phyloP scores from a whole-genome alignment of 1,140 invertebrate genomes.

The Diachasma alloeum region DNA sequence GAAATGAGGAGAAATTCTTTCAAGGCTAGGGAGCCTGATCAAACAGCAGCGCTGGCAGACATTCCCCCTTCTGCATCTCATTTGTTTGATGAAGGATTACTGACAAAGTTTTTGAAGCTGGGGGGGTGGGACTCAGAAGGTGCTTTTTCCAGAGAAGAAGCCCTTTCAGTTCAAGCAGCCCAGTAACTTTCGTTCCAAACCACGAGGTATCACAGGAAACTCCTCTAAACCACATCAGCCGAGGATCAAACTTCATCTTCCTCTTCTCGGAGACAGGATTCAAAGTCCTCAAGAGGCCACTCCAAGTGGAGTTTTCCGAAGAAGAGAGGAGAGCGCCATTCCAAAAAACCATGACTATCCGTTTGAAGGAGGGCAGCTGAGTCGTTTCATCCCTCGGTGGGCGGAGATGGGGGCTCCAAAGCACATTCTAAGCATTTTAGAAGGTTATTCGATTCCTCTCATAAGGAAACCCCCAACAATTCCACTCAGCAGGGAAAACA shows the following conservation, averaged over 20 bases:
- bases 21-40: constrained; percentile 6
- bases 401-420: neutral
- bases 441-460: neutral
- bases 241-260: too few relatives aligned
- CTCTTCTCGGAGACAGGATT: neutral
- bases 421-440: neutral
- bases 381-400: neutral
- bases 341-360: neutral
- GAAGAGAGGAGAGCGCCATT: neutral
- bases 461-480: neutral
- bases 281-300: neutral
- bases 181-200: too few relatives aligned
- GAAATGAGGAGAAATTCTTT: constrained; percentile 6
- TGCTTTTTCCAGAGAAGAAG: too few relatives aligned
- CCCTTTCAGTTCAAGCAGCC: neutral
- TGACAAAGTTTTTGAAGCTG: constrained; percentile 24
- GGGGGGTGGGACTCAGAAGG: too few relatives aligned
- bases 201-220: too few relatives aligned
- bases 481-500: too few relatives aligned
- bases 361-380: neutral
- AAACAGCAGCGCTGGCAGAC: constrained; percentile 9
- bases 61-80: constrained; percentile 27
- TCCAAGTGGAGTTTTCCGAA: neutral
- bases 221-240: too few relatives aligned
- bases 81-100: constrained; percentile 18